A percentile compares a stretch with the other conserved stretches of the same genome.
phyloP scores from a whole-genome alignment of 2,888 invertebrate genomes.

The Galerucella calmariensis region DNA sequence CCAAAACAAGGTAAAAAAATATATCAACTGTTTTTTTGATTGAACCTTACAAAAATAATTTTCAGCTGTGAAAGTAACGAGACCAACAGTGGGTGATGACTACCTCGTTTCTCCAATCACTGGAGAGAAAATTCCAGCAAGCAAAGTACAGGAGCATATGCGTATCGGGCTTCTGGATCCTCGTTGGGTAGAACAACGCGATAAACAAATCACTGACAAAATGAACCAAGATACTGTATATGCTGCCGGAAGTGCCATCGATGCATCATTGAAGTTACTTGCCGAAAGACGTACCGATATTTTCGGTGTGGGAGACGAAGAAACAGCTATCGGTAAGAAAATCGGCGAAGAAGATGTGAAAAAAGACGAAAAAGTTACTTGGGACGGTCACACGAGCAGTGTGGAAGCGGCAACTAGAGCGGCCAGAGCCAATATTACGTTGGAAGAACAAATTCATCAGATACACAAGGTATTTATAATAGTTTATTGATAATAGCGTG shows the following conservation, averaged over 20 bases:
- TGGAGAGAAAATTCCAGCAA: constrained; percentile 96
- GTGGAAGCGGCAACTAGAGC: constrained; percentile 96
- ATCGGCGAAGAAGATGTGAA: constrained; percentile 87
- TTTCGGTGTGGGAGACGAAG: constrained; percentile 98
- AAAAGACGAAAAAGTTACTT: constrained; percentile 92
- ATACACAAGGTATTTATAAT: constrained; percentile 80
- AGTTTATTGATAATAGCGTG: too few relatives aligned
- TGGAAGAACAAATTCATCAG: constrained; percentile 97
- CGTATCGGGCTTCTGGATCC: constrained; percentile 96
- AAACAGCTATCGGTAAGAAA: constrained; percentile 99
- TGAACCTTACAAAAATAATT: constrained; percentile 31
- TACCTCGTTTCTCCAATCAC: constrained; percentile 98
- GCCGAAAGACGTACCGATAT: constrained; percentile 99
- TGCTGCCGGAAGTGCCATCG: constrained; percentile 88
- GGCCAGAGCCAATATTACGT: constrained; percentile 92
- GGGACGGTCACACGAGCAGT: constrained; percentile 98
- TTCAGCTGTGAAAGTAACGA: constrained; percentile 68
- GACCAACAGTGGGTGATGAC: constrained; percentile 80
- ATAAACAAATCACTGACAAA: constrained; percentile 93
- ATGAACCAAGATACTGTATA: constrained; percentile 90
- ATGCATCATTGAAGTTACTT: constrained; percentile 92
- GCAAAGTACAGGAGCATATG: constrained; percentile 98
- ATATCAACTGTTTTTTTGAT: background rate
- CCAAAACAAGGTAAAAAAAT: constrained; percentile 78
- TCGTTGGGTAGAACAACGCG: constrained; percentile 97